These are phyloP conservation scores for Pseudorectes ferrugineus DNA, from an alignment of 2,113 vertebrate species.

Conservation along the genomic window DNA sequence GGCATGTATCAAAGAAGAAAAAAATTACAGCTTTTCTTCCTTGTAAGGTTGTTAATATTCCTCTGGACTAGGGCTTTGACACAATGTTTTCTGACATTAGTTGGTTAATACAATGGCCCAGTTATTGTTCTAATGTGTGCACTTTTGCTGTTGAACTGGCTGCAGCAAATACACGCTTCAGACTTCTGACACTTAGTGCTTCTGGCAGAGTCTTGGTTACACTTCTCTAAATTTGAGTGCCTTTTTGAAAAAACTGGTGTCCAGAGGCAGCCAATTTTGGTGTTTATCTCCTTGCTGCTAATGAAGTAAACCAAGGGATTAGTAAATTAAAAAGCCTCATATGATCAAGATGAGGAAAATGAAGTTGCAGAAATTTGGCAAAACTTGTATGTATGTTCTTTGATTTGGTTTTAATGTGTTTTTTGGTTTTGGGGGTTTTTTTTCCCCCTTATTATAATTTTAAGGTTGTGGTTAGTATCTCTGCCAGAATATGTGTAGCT, in stretches of 20 bases:
- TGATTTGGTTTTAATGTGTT: not conserved
- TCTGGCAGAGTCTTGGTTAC: not conserved
- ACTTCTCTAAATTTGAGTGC: not conserved
- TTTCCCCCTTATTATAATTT: not conserved
- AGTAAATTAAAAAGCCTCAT: not conserved
- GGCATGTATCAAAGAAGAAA: not conserved
- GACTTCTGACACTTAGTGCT: not conserved
- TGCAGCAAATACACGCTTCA: not conserved
- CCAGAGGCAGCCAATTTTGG: not conserved
- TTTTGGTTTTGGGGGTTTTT: not conserved
- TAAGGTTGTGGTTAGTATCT: not conserved
- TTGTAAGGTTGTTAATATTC: not conserved
- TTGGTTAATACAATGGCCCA: constrained; percentile 17
- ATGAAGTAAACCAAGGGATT: not conserved
- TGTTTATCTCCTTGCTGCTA: not conserved
- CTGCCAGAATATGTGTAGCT: not conserved
- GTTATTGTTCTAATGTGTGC: not conserved
- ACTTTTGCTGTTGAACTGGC: constrained; percentile 5
- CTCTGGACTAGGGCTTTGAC: constrained; percentile 25
- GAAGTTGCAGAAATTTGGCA: not conserved
- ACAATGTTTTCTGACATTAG: constrained; percentile 18
- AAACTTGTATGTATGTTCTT: not conserved
- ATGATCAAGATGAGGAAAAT: not conserved
- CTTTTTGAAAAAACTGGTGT: not conserved
- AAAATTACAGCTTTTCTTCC: not conserved